A percentile compares a stretch with the other conserved stretches of the same genome.
These are phyloP conservation scores for Scatophagus argus DNA, from an alignment of 2,113 vertebrate species.

Conservation along the genomic window DNA sequence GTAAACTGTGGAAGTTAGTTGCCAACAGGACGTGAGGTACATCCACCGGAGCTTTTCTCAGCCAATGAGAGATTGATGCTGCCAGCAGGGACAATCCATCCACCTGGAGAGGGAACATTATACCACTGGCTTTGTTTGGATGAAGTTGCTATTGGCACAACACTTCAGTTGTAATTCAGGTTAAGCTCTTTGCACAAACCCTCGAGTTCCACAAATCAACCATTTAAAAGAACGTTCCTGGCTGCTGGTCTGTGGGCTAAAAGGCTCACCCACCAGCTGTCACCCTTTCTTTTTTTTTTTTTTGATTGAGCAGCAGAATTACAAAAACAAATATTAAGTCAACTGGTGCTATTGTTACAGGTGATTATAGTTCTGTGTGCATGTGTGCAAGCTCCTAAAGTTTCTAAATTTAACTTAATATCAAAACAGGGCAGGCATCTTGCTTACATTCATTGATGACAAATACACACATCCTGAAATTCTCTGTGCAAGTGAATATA, in stretches of 20 bases:
- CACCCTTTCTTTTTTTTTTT: neutral
- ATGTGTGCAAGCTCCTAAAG: neutral
- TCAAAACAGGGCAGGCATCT: neutral
- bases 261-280: neutral
- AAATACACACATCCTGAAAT: neutral
- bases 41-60: constrained; percentile 77
- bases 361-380: neutral
- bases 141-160: neutral
- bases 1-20: constrained; percentile 95
- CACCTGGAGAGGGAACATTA: constrained; percentile 78
- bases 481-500: neutral
- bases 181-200: constrained; percentile 29
- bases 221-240: neutral
- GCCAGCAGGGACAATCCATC: constrained; percentile 94
- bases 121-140: neutral
- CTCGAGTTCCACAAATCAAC: constrained; percentile 10
- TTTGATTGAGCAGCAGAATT: neutral
- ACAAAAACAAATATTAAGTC: constrained; percentile 5
- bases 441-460: neutral
- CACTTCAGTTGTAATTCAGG: neutral
- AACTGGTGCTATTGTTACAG: neutral
- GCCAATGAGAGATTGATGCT: constrained; percentile 91
- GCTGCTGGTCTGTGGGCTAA: neutral
- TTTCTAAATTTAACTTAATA: neutral
- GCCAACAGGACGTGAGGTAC: constrained; percentile 92